These are phyloP conservation scores for Tragopan temminckii DNA, from an alignment of 2,797 vertebrate genomes.

Conservation along the genomic window DNA sequence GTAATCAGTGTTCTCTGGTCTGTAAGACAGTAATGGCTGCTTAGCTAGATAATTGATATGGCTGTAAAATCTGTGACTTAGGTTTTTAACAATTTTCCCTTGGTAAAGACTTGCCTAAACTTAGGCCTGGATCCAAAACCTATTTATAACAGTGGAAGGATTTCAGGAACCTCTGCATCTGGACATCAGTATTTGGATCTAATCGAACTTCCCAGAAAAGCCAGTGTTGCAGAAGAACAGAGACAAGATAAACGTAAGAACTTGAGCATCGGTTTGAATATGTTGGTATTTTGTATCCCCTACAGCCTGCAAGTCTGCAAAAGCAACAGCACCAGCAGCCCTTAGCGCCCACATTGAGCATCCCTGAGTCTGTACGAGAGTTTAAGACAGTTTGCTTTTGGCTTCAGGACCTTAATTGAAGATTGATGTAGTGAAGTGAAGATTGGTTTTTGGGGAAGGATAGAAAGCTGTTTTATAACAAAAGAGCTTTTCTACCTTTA, in stretches of 20 bases:
- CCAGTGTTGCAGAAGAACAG: not conserved
- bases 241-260: not conserved
- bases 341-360: not conserved
- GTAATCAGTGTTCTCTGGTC: constrained; percentile 54
- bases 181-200: constrained; percentile 26
- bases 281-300: constrained; percentile 17
- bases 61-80: constrained; percentile 47
- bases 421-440: not conserved
- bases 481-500: not conserved
- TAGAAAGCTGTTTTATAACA: not conserved
- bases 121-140: not conserved
- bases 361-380: not conserved
- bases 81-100: constrained; percentile 44
- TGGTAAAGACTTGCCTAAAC: constrained; percentile 35
- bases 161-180: constrained; percentile 43
- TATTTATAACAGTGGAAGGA: not conserved
- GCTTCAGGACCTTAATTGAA: not conserved
- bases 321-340: not conserved
- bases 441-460: not conserved
- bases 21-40: constrained; percentile 39
- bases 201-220: constrained; percentile 1
- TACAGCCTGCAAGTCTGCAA: not conserved
- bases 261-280: not conserved
- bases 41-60: constrained; percentile 47
- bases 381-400: not conserved